Conservation (phyloP, 1,140 invertebrate species). For the Heliconius himera region DNA sequence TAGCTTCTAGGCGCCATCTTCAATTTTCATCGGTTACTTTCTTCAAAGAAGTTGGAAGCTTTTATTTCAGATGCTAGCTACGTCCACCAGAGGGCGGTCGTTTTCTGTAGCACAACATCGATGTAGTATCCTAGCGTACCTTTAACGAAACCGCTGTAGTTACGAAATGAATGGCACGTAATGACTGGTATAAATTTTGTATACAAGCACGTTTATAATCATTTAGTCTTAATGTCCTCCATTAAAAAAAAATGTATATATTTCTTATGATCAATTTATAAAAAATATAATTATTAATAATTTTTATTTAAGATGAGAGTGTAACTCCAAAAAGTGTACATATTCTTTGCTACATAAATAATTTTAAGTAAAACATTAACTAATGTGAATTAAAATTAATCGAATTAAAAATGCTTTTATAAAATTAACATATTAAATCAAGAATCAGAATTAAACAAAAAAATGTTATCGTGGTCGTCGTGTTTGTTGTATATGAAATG, state of each 20-base stretch:
- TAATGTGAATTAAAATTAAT: too few species aligned
- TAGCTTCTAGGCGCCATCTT: conserved; percentile 18
- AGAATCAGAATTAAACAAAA: background rate
- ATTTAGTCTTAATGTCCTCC: background rate
- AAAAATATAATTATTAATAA: too few species aligned
- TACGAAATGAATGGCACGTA: conserved; percentile 18
- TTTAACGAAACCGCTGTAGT: background rate
- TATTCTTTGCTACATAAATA: background rate
- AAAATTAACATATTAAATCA: too few species aligned
- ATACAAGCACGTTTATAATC: background rate
- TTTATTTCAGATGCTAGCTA: conserved; percentile 1
- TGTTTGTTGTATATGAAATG: conserved; percentile 7
- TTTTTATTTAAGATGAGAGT: too few species aligned
- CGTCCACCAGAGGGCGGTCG: background rate
- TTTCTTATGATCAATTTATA: background rate
- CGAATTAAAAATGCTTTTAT: too few species aligned
- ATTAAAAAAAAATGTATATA: background rate
- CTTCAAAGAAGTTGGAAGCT: background rate
- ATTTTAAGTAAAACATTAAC: too few species aligned
- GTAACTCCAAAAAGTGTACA: background rate
- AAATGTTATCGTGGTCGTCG: background rate
- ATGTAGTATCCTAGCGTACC: conserved; percentile 19
- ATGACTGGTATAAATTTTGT: conserved; percentile 22
- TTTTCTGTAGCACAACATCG: conserved; percentile 12
- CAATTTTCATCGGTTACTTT: background rate